Conservation (phyloP, 1,140 invertebrate genomes). For the Danaus melanippus region DNA sequence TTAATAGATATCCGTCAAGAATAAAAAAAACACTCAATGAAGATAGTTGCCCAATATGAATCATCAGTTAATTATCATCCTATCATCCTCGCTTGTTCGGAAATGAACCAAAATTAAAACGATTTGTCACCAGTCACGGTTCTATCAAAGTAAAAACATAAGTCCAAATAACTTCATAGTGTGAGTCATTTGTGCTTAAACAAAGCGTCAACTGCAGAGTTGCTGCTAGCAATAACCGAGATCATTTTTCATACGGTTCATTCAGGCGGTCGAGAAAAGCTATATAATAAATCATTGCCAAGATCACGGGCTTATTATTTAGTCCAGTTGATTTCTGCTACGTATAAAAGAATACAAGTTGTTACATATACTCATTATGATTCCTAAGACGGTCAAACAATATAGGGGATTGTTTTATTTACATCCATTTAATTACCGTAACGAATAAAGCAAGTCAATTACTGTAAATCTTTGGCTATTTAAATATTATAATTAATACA, state of each 20-base stretch:
- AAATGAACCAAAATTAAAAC: constrained; percentile 21
- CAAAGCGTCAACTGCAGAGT: constrained; percentile 69
- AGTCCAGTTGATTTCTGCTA: constrained; percentile 58
- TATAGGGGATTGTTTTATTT: too few species aligned
- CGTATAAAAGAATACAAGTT: constrained; percentile 43
- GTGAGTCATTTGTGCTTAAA: constrained; percentile 70
- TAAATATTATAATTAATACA: too few species aligned
- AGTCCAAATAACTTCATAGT: constrained; percentile 61
- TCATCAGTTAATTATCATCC: too few species aligned
- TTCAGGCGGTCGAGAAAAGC: constrained; percentile 66
- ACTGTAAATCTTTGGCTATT: too few species aligned
- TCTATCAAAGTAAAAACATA: constrained; percentile 53
- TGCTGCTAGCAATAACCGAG: constrained; percentile 63
- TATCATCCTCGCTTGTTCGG: constrained; percentile 1
- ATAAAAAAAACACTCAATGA: too few species aligned
- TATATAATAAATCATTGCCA: constrained; percentile 70
- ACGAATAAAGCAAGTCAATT: too few species aligned
- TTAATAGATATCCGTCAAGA: too few species aligned
- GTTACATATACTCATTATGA: too few species aligned
- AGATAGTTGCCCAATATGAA: too few species aligned
- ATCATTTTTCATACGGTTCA: constrained; percentile 71
- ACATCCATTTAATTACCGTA: too few species aligned
- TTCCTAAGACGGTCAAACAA: too few species aligned
- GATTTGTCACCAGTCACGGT: constrained; percentile 42
- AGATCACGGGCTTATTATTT: constrained; percentile 68